Conservation (phyloP, 1,140 invertebrate species). For the Pteromalus puparum region DNA sequence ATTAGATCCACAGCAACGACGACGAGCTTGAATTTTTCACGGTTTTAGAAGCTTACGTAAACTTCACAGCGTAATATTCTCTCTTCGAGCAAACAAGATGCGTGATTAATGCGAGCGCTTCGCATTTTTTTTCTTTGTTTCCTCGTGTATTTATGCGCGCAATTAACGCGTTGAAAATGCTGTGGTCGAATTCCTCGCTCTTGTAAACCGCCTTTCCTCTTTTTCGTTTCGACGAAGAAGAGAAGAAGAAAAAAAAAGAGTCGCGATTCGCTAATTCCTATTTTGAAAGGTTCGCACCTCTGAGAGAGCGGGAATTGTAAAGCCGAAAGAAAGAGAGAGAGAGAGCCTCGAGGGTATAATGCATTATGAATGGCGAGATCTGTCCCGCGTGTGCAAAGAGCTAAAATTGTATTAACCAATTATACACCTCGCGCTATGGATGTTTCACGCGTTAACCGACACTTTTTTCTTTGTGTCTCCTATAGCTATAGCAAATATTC, state of each 20-base stretch:
- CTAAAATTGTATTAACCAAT: constrained; percentile 48
- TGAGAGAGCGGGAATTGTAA: constrained; percentile 7
- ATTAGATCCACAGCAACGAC: background rate
- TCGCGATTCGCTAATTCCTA: constrained; percentile 43
- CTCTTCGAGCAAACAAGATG: background rate
- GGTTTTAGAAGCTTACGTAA: background rate
- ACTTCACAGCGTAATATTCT: too few species aligned
- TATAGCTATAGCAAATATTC: too few species aligned
- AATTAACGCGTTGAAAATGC: constrained; percentile 42
- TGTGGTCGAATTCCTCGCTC: constrained; percentile 13
- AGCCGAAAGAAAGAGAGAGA: too few species aligned
- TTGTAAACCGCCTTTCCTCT: constrained; percentile 12
- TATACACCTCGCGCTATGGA: constrained; percentile 28
- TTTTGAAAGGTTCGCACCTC: constrained; percentile 46
- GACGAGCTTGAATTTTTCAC: background rate
- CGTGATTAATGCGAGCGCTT: background rate
- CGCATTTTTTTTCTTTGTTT: background rate
- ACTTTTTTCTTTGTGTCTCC: background rate
- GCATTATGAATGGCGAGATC: constrained; percentile 40
- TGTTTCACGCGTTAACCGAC: constrained; percentile 24
- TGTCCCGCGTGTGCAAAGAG: constrained; percentile 26
- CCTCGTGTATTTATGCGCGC: constrained; percentile 18
- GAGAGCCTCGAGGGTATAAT: constrained; percentile 3
- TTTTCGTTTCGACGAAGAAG: background rate
- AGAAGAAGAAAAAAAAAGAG: background rate